Evolutionary conservation across 2,888 invertebrate species (phyloP).

Genomic region (Stenurella melanura): DNA sequence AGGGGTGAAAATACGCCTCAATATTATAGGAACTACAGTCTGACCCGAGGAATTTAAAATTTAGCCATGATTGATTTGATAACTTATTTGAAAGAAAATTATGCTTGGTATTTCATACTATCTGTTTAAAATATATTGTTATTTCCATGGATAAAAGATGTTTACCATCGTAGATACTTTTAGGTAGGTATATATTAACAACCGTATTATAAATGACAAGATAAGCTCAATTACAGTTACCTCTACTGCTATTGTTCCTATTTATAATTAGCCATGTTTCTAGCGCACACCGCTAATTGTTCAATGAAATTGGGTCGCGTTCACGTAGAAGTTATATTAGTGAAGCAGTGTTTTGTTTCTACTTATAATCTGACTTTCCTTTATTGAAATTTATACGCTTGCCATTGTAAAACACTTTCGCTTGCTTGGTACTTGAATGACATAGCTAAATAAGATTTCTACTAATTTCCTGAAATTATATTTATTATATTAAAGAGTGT

Average conservation of each 20-base stretch:
- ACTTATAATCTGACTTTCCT: conserved; percentile 41
- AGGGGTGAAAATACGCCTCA: too few species aligned
- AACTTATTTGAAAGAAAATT: neutral
- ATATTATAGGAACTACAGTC: neutral
- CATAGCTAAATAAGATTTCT: neutral
- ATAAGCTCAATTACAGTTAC: conserved; percentile 12
- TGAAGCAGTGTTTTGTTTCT: conserved; percentile 19
- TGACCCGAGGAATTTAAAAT: neutral
- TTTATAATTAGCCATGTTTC: neutral
- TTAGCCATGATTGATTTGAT: neutral
- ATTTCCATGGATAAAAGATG: neutral
- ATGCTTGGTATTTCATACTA: neutral
- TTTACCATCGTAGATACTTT: neutral
- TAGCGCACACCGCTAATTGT: conserved; percentile 14
- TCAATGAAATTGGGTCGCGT: conserved; percentile 34
- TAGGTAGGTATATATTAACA: neutral
- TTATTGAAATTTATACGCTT: conserved; percentile 37
- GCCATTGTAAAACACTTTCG: conserved; percentile 26
- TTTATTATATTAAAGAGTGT: too few species aligned
- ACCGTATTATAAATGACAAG: neutral
- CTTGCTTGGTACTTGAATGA: conserved; percentile 5
- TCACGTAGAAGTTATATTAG: conserved; percentile 7
- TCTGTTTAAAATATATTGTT: neutral
- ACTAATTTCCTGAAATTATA: neutral
- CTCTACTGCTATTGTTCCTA: neutral